These are phyloP conservation scores for Tapirus terrestris DNA, from an alignment of 2,113 vertebrate genomes.

Conservation along the genomic window DNA sequence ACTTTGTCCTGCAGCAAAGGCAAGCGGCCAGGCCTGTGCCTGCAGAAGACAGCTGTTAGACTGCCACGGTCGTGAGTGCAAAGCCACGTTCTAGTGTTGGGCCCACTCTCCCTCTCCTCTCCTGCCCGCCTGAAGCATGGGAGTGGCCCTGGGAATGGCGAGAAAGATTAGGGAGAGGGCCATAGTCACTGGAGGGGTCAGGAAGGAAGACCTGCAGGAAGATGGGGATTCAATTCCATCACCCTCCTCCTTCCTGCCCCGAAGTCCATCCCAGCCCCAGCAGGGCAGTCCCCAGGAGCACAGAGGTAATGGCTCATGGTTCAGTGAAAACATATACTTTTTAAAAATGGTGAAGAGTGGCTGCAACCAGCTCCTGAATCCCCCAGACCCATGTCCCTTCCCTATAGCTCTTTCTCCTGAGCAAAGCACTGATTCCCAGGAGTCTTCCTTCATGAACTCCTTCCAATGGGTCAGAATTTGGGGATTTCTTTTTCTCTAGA, in stretches of 20 bases:
- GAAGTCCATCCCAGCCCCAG: not conserved
- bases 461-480: not conserved
- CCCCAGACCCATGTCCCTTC: not conserved
- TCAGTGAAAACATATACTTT: not conserved
- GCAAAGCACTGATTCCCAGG: not conserved
- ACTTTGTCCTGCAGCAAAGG: not conserved
- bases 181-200: not conserved
- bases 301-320: not conserved
- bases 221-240: not conserved
- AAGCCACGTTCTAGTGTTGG: not conserved
- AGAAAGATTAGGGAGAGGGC: not conserved
- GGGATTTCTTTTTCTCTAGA: not conserved
- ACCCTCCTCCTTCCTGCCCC: not conserved
- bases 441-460: not conserved
- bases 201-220: not conserved
- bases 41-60: not conserved
- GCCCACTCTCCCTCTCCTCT: not conserved
- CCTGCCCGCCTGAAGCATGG: fast-evolving
- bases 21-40: not conserved
- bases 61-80: not conserved
- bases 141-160: not conserved
- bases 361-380: not conserved
- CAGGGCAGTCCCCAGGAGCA: not conserved
- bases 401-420: not conserved
- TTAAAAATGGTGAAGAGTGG: not conserved